phyloP scores from a whole-genome alignment of 2,888 invertebrate species.

The Ceraclea dissimilis region DNA sequence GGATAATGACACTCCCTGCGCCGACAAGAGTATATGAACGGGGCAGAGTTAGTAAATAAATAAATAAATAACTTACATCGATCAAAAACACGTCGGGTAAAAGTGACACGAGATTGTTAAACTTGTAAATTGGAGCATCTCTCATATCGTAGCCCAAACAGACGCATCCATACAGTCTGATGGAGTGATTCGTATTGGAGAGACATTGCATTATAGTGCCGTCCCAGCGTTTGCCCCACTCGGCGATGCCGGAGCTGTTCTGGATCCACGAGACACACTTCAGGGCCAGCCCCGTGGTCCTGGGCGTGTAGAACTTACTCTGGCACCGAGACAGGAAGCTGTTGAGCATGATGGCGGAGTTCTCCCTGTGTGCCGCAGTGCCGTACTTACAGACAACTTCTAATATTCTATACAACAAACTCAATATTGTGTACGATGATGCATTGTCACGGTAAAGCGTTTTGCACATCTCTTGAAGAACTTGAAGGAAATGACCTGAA shows the following conservation, averaged over 20 bases:
- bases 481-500: slow-evolving; percentile 36
- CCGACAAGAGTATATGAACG: too few species aligned
- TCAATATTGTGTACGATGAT: slow-evolving; percentile 34
- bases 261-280: slow-evolving; percentile 40
- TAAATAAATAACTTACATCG: slow-evolving; percentile 32
- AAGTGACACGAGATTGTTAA: slow-evolving; percentile 16
- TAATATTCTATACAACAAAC: slow-evolving; percentile 34
- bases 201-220: slow-evolving; percentile 33
- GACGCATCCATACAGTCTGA: slow-evolving; percentile 40
- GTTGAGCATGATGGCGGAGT: slow-evolving; percentile 42
- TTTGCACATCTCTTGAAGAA: slow-evolving; percentile 40
- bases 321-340: slow-evolving; percentile 38
- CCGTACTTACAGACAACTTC: slow-evolving; percentile 34
- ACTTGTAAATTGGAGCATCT: slow-evolving; percentile 6
- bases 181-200: slow-evolving; percentile 33
- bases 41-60: too few species aligned
- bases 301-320: slow-evolving; percentile 37
- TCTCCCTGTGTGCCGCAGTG: slow-evolving; percentile 33
- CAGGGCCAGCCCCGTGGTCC: slow-evolving; percentile 38
- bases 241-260: slow-evolving; percentile 29
- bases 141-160: slow-evolving; percentile 28
- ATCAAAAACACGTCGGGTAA: slow-evolving; percentile 37
- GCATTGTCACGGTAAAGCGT: slow-evolving; percentile 37
- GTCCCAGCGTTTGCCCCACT: slow-evolving; percentile 32
- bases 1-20: too few species aligned